Conservation (phyloP, 2,113 vertebrate genomes). For the Todiramphus saurophagus region DNA sequence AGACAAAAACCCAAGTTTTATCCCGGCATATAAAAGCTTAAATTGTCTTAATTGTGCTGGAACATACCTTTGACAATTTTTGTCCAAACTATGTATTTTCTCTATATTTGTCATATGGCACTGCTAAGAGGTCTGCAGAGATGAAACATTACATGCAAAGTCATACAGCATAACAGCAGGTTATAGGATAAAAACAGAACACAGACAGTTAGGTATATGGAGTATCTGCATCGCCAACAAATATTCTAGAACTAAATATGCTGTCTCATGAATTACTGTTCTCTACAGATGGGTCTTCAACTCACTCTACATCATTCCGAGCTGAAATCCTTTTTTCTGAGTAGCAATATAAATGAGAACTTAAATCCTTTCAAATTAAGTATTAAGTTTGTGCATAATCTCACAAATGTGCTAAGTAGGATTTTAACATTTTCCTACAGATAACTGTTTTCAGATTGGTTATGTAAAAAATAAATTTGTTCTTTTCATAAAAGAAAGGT, state of each 20-base stretch:
- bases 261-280: neutral
- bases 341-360: neutral
- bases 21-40: neutral
- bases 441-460: neutral
- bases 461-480: neutral
- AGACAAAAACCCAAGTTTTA: neutral
- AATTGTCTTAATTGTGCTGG: neutral
- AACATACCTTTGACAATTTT: neutral
- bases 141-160: neutral
- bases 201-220: neutral
- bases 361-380: neutral
- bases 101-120: fast-evolving
- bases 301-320: neutral
- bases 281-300: neutral
- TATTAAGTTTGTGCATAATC: neutral
- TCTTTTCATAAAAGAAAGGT: neutral
- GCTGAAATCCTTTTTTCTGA: neutral
- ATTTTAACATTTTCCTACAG: neutral
- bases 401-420: neutral
- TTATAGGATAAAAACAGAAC: neutral
- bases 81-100: neutral
- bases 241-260: neutral
- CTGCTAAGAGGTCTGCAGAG: neutral
- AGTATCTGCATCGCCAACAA: neutral
- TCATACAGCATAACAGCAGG: neutral